Base-by-base conservation (phyloP, 2,113 vertebrate species). In the Hypomesus transpacificus region DNA sequence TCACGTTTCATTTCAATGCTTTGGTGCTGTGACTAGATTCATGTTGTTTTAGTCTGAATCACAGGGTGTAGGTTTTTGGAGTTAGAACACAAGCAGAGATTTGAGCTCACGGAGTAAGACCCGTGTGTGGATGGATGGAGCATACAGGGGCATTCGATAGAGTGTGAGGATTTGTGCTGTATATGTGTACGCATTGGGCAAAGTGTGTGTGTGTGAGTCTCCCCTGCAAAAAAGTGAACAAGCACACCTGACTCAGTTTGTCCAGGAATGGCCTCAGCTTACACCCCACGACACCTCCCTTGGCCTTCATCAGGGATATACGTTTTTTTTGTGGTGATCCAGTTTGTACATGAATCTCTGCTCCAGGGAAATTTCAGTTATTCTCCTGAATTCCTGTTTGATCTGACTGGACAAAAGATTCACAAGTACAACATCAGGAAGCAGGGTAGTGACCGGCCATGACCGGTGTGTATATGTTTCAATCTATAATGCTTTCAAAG, bases 401-500 rank as follows among this genome's bases (percentile, higher is more conserved):
- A 26, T 26, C 24, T 26, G 24, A 26, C 2, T 26, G 24, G 24
- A 26, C 24, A 26, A 26, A 26, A 28, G 31, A 63, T n/a, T 50
- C 16, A 26, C 68, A 57, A 69, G 50, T 22, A 26, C 24, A 26
- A 26, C 24, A 26, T 26, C 24, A 26, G 52, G 51, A 69, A 22
- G 20, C 51, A 56, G 21, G 24, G 17, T 56, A 21, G 17, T 4
- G 68, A 56, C 52, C 26, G 68, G 52, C 14, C 24, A 24, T 20
- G 16, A 56, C 52, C 51, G 59, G 63, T 31, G 2, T 56, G 72
- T 61, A 65, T 28, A 78, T 78, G 66, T 73, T 69, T 69, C 3
- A 76, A 63, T 64, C 73, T 71, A 71, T 71, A 75, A 71, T 75
- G 52, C 21, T 71, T 78, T 78, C 78, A 72, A 7, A 78, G 72